Conservation (phyloP, 2,797 vertebrate species). For the Epinephelus awoara region DNA sequence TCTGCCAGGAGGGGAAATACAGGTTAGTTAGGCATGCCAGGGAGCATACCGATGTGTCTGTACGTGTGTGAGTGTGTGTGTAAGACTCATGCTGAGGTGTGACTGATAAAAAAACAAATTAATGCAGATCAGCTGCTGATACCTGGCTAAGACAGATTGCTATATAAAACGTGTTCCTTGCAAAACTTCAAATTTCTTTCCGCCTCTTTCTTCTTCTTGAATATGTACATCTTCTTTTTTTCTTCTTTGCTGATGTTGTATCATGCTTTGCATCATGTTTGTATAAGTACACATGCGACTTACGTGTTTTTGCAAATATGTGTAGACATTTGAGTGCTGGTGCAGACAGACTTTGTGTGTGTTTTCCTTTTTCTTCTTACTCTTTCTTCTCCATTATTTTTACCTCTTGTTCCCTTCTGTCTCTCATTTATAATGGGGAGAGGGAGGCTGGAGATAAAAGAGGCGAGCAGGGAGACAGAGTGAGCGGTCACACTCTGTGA, state of each 20-base stretch:
- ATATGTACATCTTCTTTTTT: not conserved
- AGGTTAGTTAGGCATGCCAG: constrained; percentile 89
- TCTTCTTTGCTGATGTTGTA: not conserved
- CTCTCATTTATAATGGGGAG: constrained; percentile 94
- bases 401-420: constrained; percentile 89
- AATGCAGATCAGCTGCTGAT: constrained; percentile 70
- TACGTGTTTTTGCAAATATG: constrained; percentile 29
- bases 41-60: constrained; percentile 56
- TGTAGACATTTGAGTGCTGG: constrained; percentile 33
- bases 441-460: constrained; percentile 92
- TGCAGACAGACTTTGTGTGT: constrained; percentile 52
- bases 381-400: constrained; percentile 90
- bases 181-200: constrained; percentile 28
- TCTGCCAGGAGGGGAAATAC: constrained; percentile 82
- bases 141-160: constrained; percentile 33
- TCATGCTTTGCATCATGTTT: constrained; percentile 40
- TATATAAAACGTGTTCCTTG: constrained; percentile 12
- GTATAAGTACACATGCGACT: not conserved
- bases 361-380: constrained; percentile 75
- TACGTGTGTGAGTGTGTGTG: constrained; percentile 19
- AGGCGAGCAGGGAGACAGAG: constrained; percentile 90
- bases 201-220: not conserved
- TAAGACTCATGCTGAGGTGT: constrained; percentile 54
- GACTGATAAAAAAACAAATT: constrained; percentile 74
- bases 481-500: constrained; percentile 93